Base-by-base conservation (phyloP, 92 coral and sea anemone genomes). In the Chrysogorgia sp. region DNA sequence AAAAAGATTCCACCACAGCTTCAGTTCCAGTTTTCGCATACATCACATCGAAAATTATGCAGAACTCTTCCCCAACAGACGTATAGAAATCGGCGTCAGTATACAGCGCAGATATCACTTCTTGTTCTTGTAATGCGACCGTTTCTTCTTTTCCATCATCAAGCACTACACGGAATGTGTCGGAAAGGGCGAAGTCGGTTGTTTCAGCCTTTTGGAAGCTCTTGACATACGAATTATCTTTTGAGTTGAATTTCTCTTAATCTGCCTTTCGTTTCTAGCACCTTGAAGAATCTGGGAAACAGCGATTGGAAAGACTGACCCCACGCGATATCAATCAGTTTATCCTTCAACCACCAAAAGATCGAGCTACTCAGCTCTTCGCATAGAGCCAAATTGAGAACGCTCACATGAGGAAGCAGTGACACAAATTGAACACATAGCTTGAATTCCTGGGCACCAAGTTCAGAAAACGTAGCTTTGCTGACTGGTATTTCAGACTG, bases 361-460 rank as follows among this genome's bases (percentile, higher is more conserved):
- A 67, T 45, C 2, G 75, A 67, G 26, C 75, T 45, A 45, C 75
- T 45, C 37, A 67, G 58, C 75, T 67, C 75, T 41, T 67, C 75
- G 30, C 75, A 67, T 23, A 67, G 75, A 3, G 75, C 75, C 33
- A 67, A 19, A 45, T 67, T 67, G 3, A 8, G 57, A 45, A 28
- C 34, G 21, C 40, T 67, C 55, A 67, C 75, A 22, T 67, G 75
- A 4, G 75, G 75, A n/a, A 67, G 75, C 10, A 67, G 58, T 13
- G 75, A 40, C 58, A 67, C 75, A 45, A 67, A 67, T 45, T 17
- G 29, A 41, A 67, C 75, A 45, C 75, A 67, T 45, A 30, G 52
- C 56, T 41, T 67, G 74, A 67, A 67, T 45, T 67, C 75, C 29
- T 67, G 56, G 75, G 55, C 58, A 1, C 75, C 75, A 67, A 67